Percentiles rank a stretch among this genome's conserved stretches.
phyloP scores from a whole-genome alignment of 2,888 invertebrate species.

The Cerastis leucographa region DNA sequence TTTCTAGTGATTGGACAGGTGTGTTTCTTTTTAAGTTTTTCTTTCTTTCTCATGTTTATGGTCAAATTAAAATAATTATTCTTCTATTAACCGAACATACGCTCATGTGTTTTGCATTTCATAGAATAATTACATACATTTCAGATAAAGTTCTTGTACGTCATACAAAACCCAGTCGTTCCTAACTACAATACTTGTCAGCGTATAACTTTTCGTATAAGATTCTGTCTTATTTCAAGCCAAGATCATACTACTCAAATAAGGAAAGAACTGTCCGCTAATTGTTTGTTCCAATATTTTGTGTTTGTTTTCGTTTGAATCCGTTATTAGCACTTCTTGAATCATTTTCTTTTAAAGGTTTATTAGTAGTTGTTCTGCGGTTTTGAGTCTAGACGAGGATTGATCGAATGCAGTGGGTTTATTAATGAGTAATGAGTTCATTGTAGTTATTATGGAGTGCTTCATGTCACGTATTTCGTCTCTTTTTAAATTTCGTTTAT shows the following conservation, averaged over 20 bases:
- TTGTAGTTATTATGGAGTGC: slow-evolving; percentile 1
- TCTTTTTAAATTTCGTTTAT: slow-evolving; percentile 1
- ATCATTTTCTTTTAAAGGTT: slow-evolving; percentile 41
- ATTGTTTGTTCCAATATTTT: slow-evolving; percentile 18
- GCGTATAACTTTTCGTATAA: not conserved
- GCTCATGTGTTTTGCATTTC: not conserved
- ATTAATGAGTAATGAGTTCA: slow-evolving; percentile 4
- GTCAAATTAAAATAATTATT: not conserved
- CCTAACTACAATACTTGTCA: not conserved
- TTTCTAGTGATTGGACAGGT: too few species aligned
- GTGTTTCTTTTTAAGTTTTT: not conserved
- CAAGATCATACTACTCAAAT: slow-evolving; percentile 16
- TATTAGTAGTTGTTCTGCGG: slow-evolving; percentile 12
- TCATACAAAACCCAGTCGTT: not conserved
- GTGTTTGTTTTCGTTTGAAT: slow-evolving; percentile 40
- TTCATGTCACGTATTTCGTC: slow-evolving; percentile 9
- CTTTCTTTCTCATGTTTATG: not conserved
- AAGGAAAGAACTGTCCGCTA: slow-evolving; percentile 35
- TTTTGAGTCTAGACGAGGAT: not conserved
- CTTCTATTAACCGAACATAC: not conserved
- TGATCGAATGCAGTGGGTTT: not conserved
- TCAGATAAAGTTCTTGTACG: not conserved
- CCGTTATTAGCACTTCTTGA: slow-evolving; percentile 51
- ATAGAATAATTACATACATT: not conserved
- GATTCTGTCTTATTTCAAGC: not conserved